Percentiles rank a stretch among this genome's conserved stretches.
Evolutionary conservation across 2,888 invertebrate genomes (phyloP).

Genomic region (Rhamphomyia laevipes): DNA sequence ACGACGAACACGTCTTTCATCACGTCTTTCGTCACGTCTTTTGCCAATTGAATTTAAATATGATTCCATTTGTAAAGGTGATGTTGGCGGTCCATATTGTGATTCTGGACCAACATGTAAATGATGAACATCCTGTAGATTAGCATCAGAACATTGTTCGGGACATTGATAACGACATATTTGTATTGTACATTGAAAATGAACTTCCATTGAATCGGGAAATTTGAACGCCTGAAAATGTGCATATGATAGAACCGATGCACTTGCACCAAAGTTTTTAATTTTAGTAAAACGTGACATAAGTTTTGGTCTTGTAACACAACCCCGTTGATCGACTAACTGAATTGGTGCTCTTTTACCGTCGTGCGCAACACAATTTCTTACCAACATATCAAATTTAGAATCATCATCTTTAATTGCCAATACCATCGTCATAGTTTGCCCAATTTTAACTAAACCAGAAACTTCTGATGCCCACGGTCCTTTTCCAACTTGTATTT

Average conservation of each 20-base stretch:
- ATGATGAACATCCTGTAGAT: constrained; percentile 46
- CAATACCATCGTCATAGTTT: constrained; percentile 93
- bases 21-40: constrained; percentile 40
- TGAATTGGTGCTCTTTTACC: constrained; percentile 89
- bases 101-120: constrained; percentile 42
- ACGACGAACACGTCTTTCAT: constrained; percentile 58
- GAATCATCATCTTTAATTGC: constrained; percentile 92
- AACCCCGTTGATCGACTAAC: constrained; percentile 83
- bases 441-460: constrained; percentile 86
- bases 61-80: constrained; percentile 47
- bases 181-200: constrained; percentile 91
- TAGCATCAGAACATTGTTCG: constrained; percentile 72
- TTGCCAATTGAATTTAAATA: constrained; percentile 54
- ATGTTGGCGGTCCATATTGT: constrained; percentile 62
- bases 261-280: constrained; percentile 88
- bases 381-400: constrained; percentile 89
- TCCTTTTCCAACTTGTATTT: constrained; percentile 88
- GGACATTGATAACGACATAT: constrained; percentile 89
- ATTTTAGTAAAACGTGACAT: constrained; percentile 92
- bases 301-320: constrained; percentile 80
- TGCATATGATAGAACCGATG: constrained; percentile 82
- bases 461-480: constrained; percentile 94
- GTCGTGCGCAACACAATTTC: constrained; percentile 90
- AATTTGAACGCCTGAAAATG: constrained; percentile 94
- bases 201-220: constrained; percentile 93